Base-by-base conservation (phyloP, 2,113 vertebrate species). In the Miniopterus natalensis region DNA sequence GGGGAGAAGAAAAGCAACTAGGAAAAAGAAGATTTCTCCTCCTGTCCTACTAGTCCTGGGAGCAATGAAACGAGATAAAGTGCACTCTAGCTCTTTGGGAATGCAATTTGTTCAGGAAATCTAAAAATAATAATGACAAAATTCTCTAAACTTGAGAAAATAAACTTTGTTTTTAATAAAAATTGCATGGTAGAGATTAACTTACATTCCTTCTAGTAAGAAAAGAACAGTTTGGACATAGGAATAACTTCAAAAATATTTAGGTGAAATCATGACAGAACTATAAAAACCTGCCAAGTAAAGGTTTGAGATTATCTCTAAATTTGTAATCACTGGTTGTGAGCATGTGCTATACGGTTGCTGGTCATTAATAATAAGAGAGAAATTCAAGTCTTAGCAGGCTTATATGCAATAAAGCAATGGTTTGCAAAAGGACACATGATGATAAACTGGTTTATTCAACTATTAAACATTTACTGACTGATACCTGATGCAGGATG, bases 361-460 rank as follows among this genome's bases (percentile, higher is more conserved):
- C 23, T 79, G 20, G 31, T 63, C 18, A 25, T 84, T 83, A 81
- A 29, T 68, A 49, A 71, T 59, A 36, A 40, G 13, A 87, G 18
- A 85, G 18, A 95, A 79, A 79, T 47, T 75, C 5, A 75, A 77
- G 36, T 89, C 59, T 92, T 73, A 88, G 57, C 36, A 74, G 29
- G 74, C 11, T 68, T 78, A 78, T 2, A 66, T 8, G 23, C 12
- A 93, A 36, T 11, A n/a, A 92, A 87, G 17, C n/a, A 84, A 53
- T 6, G 9, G 8, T 65, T 14, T 78, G 55, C 55, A 68, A 84
- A 94, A 89, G 14, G 36, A 75, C 13, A 71, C 89, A 47, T 14
- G 17, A 66, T 53, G 53, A 68, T 15, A 40, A 86, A 74, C 68
- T 45, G 31, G 29, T 49, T 81, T 68, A 47, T 66, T 85, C 8